phyloP scores from a whole-genome alignment of 2,797 vertebrate genomes.

The Macropodus opercularis region DNA sequence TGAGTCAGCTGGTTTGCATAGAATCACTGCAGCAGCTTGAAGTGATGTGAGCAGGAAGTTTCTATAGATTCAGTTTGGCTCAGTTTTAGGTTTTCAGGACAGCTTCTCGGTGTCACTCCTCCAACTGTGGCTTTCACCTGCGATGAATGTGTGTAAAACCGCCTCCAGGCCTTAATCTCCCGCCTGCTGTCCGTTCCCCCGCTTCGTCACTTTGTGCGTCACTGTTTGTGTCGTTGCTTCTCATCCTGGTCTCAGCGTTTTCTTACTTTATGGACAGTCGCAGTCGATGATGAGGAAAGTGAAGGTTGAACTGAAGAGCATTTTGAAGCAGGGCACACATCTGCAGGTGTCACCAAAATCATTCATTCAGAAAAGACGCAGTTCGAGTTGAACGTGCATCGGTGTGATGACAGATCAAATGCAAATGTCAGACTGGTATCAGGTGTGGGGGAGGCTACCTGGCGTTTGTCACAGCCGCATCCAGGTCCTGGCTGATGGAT shows the following conservation, averaged over 20 bases:
- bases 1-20: too few relatives aligned
- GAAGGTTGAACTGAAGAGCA: not conserved
- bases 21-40: too few relatives aligned
- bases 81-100: not conserved
- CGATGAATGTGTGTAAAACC: conserved; percentile 38
- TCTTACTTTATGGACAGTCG: not conserved
- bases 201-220: conserved; percentile 72
- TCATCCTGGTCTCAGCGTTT: conserved; percentile 23
- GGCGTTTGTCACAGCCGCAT: not conserved
- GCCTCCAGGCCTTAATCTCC: conserved; percentile 53
- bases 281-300: conserved; percentile 3
- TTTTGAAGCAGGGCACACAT: too few relatives aligned
- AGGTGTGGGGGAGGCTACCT: not conserved
- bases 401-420: too few relatives aligned
- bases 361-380: too few relatives aligned
- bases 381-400: too few relatives aligned
- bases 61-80: not conserved
- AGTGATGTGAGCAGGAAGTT: too few relatives aligned
- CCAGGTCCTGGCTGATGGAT: not conserved
- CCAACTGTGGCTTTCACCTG: conserved; percentile 46
- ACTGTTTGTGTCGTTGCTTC: conserved; percentile 58
- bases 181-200: conserved; percentile 50
- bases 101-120: conserved; percentile 32
- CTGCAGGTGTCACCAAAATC: too few relatives aligned
- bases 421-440: too few relatives aligned